These are phyloP conservation scores for Leptogaster cylindrica DNA, from an alignment of 2,888 invertebrate species.

Conservation along the genomic window DNA sequence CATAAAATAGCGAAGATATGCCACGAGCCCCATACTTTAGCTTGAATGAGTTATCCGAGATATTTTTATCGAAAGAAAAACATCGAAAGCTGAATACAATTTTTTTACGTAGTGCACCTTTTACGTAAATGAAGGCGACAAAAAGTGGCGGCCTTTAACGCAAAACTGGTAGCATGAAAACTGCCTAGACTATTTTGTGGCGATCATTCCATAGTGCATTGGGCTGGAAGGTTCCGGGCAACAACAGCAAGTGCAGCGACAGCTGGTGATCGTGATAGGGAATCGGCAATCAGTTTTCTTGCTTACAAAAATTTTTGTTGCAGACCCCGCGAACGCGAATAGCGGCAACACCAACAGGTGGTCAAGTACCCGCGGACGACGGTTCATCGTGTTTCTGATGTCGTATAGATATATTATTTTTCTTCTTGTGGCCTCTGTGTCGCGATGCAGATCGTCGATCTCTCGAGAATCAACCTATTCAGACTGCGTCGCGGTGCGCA, in stretches of 20 bases:
- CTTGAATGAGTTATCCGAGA: slow-evolving; percentile 36
- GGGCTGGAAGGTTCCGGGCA: no score
- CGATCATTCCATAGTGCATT: no score
- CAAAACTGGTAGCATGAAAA: slow-evolving; percentile 30
- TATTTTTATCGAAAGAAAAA: slow-evolving; percentile 24
- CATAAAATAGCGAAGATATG: slow-evolving; percentile 35
- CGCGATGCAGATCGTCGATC: neutral
- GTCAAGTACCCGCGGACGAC: slow-evolving; percentile 13
- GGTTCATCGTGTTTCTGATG: neutral
- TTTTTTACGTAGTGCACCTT: neutral
- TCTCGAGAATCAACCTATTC: neutral
- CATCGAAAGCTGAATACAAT: neutral
- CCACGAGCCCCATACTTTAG: slow-evolving; percentile 14
- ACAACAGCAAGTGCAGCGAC: neutral
- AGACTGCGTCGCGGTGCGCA: neutral
- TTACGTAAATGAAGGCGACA: neutral
- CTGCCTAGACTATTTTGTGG: slow-evolving; percentile 16
- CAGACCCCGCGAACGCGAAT: neutral
- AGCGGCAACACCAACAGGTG: slow-evolving; percentile 21
- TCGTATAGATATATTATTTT: neutral
- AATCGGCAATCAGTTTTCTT: slow-evolving; percentile 4
- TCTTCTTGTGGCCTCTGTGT: neutral
- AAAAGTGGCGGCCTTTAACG: slow-evolving; percentile 2
- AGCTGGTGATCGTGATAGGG: slow-evolving; percentile 17
- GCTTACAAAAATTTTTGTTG: neutral